phyloP scores from a whole-genome alignment of 2,888 invertebrate species.

The Folsomia manolachei region DNA sequence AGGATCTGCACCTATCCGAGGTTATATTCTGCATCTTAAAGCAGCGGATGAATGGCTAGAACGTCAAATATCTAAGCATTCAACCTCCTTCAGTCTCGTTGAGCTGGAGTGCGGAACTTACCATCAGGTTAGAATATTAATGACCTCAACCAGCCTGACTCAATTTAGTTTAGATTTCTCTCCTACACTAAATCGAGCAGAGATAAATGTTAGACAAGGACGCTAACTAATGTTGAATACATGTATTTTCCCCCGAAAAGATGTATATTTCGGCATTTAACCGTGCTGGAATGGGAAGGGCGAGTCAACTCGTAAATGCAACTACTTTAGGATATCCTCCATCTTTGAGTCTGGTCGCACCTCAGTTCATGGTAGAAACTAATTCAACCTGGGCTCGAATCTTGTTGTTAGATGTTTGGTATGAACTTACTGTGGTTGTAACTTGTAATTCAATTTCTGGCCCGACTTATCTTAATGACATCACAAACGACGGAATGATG shows the following conservation, averaged over 20 bases:
- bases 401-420: slow-evolving; percentile 43
- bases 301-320: slow-evolving; percentile 62
- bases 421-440: too few species aligned
- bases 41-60: slow-evolving; percentile 67
- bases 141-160: neutral
- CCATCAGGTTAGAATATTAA: slow-evolving; percentile 58
- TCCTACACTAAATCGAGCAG: neutral
- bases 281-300: slow-evolving; percentile 68
- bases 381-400: slow-evolving; percentile 45
- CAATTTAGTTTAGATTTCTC: neutral
- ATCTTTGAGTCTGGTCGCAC: slow-evolving; percentile 30
- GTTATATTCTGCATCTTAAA: slow-evolving; percentile 67
- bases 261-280: slow-evolving; percentile 68
- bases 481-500: too few species aligned
- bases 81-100: slow-evolving; percentile 64
- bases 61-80: slow-evolving; percentile 64
- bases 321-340: slow-evolving; percentile 43
- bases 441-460: neutral
- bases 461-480: too few species aligned
- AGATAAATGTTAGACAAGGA: neutral
- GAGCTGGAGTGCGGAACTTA: slow-evolving; percentile 69
- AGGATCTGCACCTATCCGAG: slow-evolving; percentile 67
- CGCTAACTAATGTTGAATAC: neutral
- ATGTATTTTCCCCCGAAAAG: slow-evolving; percentile 26
- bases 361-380: slow-evolving; percentile 43